Evolutionary conservation across 2,113 vertebrate genomes (phyloP).

Genomic region (Bettongia penicillata): DNA sequence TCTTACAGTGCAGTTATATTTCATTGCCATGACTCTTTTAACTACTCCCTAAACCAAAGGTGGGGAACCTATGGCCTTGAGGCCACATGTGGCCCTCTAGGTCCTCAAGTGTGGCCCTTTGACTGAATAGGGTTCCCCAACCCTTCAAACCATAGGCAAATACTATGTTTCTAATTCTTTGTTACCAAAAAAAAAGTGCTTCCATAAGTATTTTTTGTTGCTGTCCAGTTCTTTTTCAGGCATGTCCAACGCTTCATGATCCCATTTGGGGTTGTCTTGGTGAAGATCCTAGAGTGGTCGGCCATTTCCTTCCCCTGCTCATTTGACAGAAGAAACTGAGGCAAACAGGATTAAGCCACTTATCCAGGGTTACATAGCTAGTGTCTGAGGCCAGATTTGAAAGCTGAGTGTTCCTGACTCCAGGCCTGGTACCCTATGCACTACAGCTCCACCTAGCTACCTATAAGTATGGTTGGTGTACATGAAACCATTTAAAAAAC

Average conservation of each 20-base stretch:
- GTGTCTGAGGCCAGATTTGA: background rate
- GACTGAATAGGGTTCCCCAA: too few relatives aligned
- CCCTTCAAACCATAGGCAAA: background rate
- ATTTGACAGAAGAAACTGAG: too few relatives aligned
- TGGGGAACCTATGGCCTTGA: too few relatives aligned
- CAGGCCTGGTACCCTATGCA: background rate
- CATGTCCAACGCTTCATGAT: too few relatives aligned
- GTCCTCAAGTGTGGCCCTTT: too few relatives aligned
- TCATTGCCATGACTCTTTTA: background rate
- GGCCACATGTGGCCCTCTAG: too few relatives aligned
- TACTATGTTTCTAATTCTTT: background rate
- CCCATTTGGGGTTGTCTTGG: too few relatives aligned
- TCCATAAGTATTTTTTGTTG: too few relatives aligned
- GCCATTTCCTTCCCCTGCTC: too few relatives aligned
- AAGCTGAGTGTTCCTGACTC: background rate
- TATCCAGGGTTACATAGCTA: background rate
- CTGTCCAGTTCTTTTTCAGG: too few relatives aligned
- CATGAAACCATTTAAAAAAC: background rate
- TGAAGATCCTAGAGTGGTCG: too few relatives aligned
- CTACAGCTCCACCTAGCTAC: background rate
- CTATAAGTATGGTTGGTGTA: too few relatives aligned
- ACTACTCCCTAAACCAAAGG: background rate
- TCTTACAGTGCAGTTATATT: background rate
- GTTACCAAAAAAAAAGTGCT: background rate
- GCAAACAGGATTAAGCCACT: background rate